phyloP scores from a whole-genome alignment of 2,888 invertebrate species.

The Glaucopsyche alexis region DNA sequence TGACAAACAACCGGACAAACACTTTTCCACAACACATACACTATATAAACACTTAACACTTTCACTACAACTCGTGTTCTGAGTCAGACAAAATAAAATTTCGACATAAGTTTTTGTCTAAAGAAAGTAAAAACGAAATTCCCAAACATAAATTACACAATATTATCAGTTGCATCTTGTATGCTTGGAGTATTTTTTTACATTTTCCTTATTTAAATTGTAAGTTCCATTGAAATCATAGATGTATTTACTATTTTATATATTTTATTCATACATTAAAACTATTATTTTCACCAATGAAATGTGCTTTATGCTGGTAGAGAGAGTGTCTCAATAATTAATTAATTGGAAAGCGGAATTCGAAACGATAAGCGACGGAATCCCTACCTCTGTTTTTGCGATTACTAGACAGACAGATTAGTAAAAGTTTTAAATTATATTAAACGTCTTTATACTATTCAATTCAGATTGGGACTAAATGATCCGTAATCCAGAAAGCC shows the following conservation, averaged over 20 bases:
- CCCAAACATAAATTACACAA: too few relatives aligned
- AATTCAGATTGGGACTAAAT: too few relatives aligned
- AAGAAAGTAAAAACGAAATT: neutral
- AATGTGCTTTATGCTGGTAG: neutral
- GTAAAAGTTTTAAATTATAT: neutral
- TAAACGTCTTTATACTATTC: neutral
- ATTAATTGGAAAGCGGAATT: neutral
- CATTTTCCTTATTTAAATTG: too few relatives aligned
- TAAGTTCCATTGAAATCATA: too few relatives aligned
- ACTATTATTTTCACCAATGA: neutral
- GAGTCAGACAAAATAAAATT: neutral
- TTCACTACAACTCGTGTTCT: neutral
- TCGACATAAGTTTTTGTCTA: neutral
- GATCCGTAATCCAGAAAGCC: too few relatives aligned
- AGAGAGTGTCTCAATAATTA: conserved; percentile 12
- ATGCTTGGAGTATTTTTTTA: too few relatives aligned
- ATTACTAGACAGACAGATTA: neutral
- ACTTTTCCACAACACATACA: conserved; percentile 6
- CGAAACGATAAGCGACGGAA: neutral
- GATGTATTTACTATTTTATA: too few relatives aligned
- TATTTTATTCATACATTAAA: too few relatives aligned
- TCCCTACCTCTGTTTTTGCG: neutral
- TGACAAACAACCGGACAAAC: conserved; percentile 6
- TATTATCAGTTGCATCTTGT: too few relatives aligned
- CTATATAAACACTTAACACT: neutral